Evolutionary conservation across 2,113 vertebrate genomes (phyloP).

Genomic region (Chaetorhynchus papuensis): DNA sequence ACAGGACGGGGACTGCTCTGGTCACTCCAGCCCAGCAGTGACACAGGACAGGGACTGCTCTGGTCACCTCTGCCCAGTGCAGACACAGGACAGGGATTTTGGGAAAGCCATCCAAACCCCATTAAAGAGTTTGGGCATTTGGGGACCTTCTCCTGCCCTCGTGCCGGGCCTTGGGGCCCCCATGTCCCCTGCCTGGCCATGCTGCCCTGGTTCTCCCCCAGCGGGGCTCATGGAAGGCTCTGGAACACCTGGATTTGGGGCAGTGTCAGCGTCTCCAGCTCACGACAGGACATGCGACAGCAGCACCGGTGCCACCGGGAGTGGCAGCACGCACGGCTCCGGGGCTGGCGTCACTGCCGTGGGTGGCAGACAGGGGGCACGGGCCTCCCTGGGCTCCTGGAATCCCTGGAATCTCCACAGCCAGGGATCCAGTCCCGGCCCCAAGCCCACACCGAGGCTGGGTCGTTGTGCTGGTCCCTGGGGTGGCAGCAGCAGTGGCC

Average conservation of each 20-base stretch:
- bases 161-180: neutral
- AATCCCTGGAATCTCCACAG: neutral
- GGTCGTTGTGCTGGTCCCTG: neutral
- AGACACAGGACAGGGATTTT: neutral
- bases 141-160: neutral
- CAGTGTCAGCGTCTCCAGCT: neutral
- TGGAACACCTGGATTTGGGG: fast-evolving
- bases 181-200: neutral
- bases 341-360: fast-evolving
- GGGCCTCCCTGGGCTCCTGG: neutral
- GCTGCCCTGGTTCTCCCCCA: neutral
- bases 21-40: too few relatives aligned
- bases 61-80: neutral
- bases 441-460: fast-evolving
- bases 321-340: fast-evolving
- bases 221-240: fast-evolving
- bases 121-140: neutral
- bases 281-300: fast-evolving
- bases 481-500: neutral
- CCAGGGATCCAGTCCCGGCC: neutral
- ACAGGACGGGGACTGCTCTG: too few relatives aligned
- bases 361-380: fast-evolving
- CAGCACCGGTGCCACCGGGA: neutral
- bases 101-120: neutral
- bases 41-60: neutral